Conservation (phyloP, 2,888 invertebrate species). For the Argynnis bischoffii region DNA sequence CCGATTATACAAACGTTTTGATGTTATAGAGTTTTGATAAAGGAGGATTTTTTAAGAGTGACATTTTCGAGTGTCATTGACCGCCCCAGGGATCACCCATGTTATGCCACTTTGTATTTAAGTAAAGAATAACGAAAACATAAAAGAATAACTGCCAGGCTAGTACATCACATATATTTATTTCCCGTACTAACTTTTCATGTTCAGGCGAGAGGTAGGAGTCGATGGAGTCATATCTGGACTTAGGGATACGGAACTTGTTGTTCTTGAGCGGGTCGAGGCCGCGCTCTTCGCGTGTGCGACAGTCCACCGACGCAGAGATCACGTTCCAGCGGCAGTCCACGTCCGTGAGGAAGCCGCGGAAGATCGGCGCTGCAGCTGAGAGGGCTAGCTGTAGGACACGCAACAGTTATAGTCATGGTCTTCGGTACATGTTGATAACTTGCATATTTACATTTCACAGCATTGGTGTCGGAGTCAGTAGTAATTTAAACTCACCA, state of each 20-base stretch:
- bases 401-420: background rate
- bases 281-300: constrained; percentile 94
- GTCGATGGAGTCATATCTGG: constrained; percentile 98
- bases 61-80: too few relatives aligned
- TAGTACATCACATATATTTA: too few relatives aligned
- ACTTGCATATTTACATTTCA: background rate
- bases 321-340: constrained; percentile 99
- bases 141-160: too few relatives aligned
- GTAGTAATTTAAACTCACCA: constrained; percentile 89
- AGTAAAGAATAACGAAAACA: too few relatives aligned
- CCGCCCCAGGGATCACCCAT: too few relatives aligned
- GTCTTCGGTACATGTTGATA: too few relatives aligned
- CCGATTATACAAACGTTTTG: too few relatives aligned
- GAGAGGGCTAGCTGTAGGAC: constrained; percentile 91
- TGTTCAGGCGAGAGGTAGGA: constrained; percentile 91
- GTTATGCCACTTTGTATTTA: too few relatives aligned
- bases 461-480: too few relatives aligned
- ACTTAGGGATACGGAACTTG: constrained; percentile 91
- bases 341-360: constrained; percentile 96
- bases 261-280: constrained; percentile 83
- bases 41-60: too few relatives aligned
- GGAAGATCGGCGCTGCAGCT: constrained; percentile 97
- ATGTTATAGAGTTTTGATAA: too few relatives aligned
- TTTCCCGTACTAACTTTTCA: too few relatives aligned
- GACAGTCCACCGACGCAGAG: constrained; percentile 96